Base-by-base conservation (phyloP, 2,888 invertebrate genomes). In the Melipona beecheii region DNA sequence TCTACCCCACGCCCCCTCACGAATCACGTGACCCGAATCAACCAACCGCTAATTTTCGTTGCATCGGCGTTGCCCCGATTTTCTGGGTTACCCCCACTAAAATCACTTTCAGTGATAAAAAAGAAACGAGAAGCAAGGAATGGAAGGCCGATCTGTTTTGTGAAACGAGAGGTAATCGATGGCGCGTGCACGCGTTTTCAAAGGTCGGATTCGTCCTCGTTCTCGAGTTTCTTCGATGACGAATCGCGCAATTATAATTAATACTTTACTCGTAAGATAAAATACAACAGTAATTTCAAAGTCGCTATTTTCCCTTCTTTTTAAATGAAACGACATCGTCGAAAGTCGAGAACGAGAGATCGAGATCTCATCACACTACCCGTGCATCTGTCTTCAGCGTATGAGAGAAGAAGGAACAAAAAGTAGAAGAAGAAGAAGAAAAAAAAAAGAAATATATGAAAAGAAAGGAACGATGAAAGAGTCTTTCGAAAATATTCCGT, bases 401-500 rank as follows among this genome's bases (percentile, higher is more conserved):
- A 11, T 52, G n/a, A 73, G 11, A 54, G 27, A 31, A 21, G 52
- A 15, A 24, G 4, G n/a, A n/a, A 43, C 43, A 36, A 11, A 31
- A 31, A 31, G 27, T 27, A 27, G 36, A 1, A 43, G 9, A 43
- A 31, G 6, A 19, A 62, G 5, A 27, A 27, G 13, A 19, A 36
- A 6, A 27, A 50, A 54, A 2, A 31, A 24, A 71, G 13, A 50
- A n/a, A 65, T 15, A 49, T 36, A 36, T 9, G 2, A 64, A 3
- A 24, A n/a, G 9, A n/a, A 19, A 4, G 17, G 50, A 60, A 58
- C 21, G 72, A 31, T 9, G n/a, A 31, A 19, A 50, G 13, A 21
- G 43, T 43, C 62, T 78, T 75, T 77, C 75, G 84, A 83, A 85
- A 78, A 24, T 80, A 88, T 58, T 73, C 78, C 81, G 75, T 83